Evolutionary conservation across 1,140 invertebrate genomes (phyloP), one percentile per base, ranked within the genome.

Genomic region (Lerema accius): DNA sequence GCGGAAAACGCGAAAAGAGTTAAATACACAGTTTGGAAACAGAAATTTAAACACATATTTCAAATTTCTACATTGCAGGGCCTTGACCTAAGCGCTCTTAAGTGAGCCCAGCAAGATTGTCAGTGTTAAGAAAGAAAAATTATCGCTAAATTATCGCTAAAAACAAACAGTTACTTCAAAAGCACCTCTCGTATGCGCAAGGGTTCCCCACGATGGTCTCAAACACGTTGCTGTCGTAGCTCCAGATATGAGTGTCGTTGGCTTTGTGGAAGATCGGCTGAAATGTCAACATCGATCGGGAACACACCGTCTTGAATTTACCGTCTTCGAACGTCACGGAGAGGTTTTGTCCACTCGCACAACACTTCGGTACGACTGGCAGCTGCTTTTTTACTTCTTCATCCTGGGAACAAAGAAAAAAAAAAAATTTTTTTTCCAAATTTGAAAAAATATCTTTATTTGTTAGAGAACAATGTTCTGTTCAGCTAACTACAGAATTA

Each of bases 191-290:
- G 65, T 91, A 89, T 48, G 62, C 58, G 71, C 93, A 93, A 11
- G 93, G 92, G 68, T 92, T 91, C 1, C 92, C 92, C 14, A 93
- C 86, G 15, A 93, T 84, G 1, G 92, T 92, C 43, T 92, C 89
- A 59, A 92, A 93, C 6, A 82, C 73, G 19, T 92, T 83, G 28
- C 77, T 84, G 40, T 91, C 76, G 10, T 91, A 90, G 9, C 90
- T 91, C 28, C 91, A 85, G 7, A 92, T 84, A 48, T 91, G 91
- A 0, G 89, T 92, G 14, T 73, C 79, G 64, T 94, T 94, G 28
- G 91, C 92, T 11, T 92, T 76, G 58, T 89, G 86, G 70, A 94
- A 93, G 5, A 86, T 66, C 0, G 93, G 93, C 59, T 87, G 82
- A 61, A 92, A 91, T 11, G 85, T 84, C 11, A 91, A 73, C 5